phyloP scores from a whole-genome alignment of 2,888 invertebrate species.

The Leptinotarsa rubiginosa region DNA sequence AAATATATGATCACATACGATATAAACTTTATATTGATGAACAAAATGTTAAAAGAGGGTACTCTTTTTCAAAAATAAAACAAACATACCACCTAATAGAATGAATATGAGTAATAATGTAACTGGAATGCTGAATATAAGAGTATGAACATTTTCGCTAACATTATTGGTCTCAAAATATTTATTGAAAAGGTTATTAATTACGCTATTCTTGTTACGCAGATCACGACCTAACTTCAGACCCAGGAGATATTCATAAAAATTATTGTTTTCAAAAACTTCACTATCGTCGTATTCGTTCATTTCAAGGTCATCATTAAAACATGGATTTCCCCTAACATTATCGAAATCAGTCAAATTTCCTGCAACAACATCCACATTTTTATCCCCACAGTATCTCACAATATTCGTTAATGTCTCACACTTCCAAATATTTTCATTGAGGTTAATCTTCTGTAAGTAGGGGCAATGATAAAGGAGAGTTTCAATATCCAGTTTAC shows the following conservation, averaged over 20 bases:
- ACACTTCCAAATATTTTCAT: slow-evolving; percentile 18
- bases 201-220: no score
- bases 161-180: no score
- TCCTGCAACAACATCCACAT: slow-evolving; percentile 8
- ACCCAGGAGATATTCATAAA: background rate
- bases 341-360: background rate
- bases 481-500: background rate
- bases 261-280: background rate
- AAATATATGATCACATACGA: no score
- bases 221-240: background rate
- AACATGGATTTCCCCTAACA: slow-evolving; percentile 23
- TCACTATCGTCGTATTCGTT: background rate
- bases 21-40: no score
- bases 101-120: no score
- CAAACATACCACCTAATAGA: no score
- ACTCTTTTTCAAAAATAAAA: no score
- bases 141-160: no score
- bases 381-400: background rate
- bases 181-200: background rate
- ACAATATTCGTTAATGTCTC: background rate
- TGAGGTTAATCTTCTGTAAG: background rate
- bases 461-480: background rate
- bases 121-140: no score
- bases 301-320: background rate
- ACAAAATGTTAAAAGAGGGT: no score